Conservation (phyloP, 2,888 invertebrate species). For the Dioctria linearis region DNA sequence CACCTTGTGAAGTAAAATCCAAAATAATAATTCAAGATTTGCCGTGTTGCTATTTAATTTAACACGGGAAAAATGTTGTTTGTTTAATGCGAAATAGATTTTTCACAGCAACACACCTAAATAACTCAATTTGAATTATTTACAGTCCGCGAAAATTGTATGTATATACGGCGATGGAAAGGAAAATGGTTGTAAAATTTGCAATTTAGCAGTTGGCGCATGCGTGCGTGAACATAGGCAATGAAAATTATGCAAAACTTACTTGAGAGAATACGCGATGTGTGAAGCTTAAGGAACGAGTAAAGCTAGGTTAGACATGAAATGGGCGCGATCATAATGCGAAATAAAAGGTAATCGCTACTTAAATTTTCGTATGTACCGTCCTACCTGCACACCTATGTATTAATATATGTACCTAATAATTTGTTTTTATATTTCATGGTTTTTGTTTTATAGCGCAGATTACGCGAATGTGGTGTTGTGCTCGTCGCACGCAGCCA, state of each 20-base stretch:
- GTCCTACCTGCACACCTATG: too few relatives aligned
- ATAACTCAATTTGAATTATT: too few relatives aligned
- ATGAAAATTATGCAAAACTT: neutral
- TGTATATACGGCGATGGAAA: neutral
- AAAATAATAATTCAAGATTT: too few relatives aligned
- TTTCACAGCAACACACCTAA: too few relatives aligned
- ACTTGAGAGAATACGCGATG: neutral
- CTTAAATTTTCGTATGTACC: neutral
- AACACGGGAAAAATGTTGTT: too few relatives aligned
- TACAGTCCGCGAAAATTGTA: too few relatives aligned
- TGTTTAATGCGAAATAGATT: too few relatives aligned
- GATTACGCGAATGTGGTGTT: neutral
- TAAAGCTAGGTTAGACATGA: neutral
- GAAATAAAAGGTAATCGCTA: conserved; percentile 9
- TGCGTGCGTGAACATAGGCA: conserved; percentile 2
- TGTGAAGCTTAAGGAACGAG: neutral
- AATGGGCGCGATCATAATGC: conserved; percentile 7
- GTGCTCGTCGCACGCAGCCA: neutral
- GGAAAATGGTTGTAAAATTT: conserved; percentile 19
- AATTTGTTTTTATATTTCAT: too few relatives aligned
- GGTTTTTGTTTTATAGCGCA: neutral
- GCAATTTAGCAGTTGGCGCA: conserved; percentile 10
- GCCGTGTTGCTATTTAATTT: too few relatives aligned
- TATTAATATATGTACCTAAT: too few relatives aligned
- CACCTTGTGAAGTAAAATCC: too few relatives aligned